A percentile compares a stretch with the other conserved stretches of the same genome.
phyloP scores from a whole-genome alignment of 2,888 invertebrate species.

The Drosophila mayaguana region DNA sequence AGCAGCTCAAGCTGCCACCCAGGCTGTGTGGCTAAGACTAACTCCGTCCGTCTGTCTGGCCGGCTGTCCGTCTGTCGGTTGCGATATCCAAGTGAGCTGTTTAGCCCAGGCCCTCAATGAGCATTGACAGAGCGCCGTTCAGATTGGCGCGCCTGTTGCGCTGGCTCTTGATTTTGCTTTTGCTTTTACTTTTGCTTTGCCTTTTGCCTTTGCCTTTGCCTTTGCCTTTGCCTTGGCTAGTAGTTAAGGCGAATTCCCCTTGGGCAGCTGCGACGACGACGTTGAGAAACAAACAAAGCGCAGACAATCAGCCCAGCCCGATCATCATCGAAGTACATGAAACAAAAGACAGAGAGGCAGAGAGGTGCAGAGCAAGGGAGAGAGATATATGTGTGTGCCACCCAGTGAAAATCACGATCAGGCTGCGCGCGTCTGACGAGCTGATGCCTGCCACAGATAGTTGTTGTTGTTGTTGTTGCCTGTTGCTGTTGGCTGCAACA shows the following conservation, averaged over 20 bases:
- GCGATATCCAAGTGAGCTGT: constrained; percentile 66
- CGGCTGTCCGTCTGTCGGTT: constrained; percentile 21
- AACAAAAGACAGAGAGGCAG: constrained; percentile 40
- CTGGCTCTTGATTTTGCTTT: constrained; percentile 19
- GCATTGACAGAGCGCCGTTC: constrained; percentile 75
- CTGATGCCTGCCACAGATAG: constrained; percentile 58
- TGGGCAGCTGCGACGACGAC: constrained; percentile 31
- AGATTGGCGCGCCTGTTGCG: constrained; percentile 37
- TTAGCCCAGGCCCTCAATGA: constrained; percentile 59
- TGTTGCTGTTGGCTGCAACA: constrained; percentile 38
- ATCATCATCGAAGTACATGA: constrained; percentile 42
- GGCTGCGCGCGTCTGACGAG: constrained; percentile 44
- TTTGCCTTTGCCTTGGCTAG: constrained; percentile 44
- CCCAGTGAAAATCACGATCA: constrained; percentile 74
- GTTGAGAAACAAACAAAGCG: constrained; percentile 69
- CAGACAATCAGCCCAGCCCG: constrained; percentile 58
- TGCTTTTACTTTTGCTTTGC: background rate
- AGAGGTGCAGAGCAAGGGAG: background rate
- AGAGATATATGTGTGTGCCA: constrained; percentile 38
- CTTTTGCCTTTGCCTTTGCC: background rate
- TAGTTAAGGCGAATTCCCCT: constrained; percentile 66
- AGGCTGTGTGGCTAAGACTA: constrained; percentile 25
- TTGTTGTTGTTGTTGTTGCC: constrained; percentile 17
- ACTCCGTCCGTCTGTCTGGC: constrained; percentile 14
- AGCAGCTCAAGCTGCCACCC: constrained; percentile 34